Conservation (phyloP, 1,140 invertebrate genomes). For the Drosophila ohnishii region DNA sequence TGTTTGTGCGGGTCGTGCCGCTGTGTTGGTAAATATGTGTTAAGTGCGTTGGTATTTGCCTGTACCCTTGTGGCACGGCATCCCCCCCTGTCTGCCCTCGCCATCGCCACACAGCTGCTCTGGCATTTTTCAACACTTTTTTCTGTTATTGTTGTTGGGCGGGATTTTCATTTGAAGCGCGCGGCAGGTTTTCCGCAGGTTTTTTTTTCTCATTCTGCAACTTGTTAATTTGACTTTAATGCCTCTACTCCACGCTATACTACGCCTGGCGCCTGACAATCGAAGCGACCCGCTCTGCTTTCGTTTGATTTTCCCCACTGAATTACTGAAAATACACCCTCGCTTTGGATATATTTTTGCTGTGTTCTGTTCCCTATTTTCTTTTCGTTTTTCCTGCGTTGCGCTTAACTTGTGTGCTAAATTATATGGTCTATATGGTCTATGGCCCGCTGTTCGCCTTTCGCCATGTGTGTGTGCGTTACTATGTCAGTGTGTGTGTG, state of each 20-base stretch:
- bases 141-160: slow-evolving; percentile 50
- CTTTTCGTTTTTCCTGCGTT: slow-evolving; percentile 34
- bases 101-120: slow-evolving; percentile 55
- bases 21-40: slow-evolving; percentile 72
- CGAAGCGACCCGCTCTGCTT: slow-evolving; percentile 21
- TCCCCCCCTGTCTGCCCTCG: background rate
- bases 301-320: slow-evolving; percentile 55
- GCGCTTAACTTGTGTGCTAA: slow-evolving; percentile 75
- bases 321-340: slow-evolving; percentile 12
- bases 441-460: slow-evolving; percentile 27
- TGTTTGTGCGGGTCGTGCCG: slow-evolving; percentile 23
- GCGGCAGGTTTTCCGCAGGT: slow-evolving; percentile 21
- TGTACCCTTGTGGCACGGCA: slow-evolving; percentile 17
- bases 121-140: slow-evolving; percentile 77
- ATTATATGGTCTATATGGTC: slow-evolving; percentile 62
- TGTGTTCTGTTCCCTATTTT: slow-evolving; percentile 42
- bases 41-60: slow-evolving; percentile 79
- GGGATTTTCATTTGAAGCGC: slow-evolving; percentile 49
- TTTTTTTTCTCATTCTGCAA: slow-evolving; percentile 18
- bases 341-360: slow-evolving; percentile 18
- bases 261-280: slow-evolving; percentile 26
- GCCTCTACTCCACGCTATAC: slow-evolving; percentile 15
- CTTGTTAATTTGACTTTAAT: slow-evolving; percentile 71
- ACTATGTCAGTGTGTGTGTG: slow-evolving; percentile 36
- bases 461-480: slow-evolving; percentile 36